Conservation (phyloP, 2,797 vertebrate genomes). For the Dallia pectoralis region DNA sequence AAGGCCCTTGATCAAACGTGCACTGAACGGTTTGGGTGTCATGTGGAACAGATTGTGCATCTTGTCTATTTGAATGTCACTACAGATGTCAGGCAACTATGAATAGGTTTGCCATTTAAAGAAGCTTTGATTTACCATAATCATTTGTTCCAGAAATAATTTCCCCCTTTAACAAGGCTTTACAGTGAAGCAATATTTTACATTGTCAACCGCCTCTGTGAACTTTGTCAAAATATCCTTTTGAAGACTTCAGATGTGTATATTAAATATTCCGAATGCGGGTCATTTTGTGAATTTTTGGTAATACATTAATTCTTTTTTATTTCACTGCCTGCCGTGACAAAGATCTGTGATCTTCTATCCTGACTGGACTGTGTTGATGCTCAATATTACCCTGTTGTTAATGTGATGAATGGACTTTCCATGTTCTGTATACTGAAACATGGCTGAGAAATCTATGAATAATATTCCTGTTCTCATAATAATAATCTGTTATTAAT, state of each 20-base stretch:
- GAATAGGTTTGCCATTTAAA: no score
- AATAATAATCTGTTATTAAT: constrained; percentile 29
- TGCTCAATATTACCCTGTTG: constrained; percentile 50
- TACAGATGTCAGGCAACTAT: no score
- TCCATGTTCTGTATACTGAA: constrained; percentile 62
- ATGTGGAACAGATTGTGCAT: no score
- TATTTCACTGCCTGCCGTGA: constrained; percentile 76
- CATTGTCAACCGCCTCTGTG: constrained; percentile 45
- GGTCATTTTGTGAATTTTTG: constrained; percentile 79
- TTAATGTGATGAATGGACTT: constrained; percentile 55
- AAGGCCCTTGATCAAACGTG: no score
- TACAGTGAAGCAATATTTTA: constrained; percentile 70
- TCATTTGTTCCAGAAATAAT: constrained; percentile 8
- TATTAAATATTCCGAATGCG: constrained; percentile 76
- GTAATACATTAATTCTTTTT: constrained; percentile 68
- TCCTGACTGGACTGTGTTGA: constrained; percentile 65
- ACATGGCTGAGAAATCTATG: constrained; percentile 54
- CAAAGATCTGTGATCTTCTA: constrained; percentile 71
- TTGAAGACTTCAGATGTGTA: constrained; percentile 64
- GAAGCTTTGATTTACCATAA: not conserved
- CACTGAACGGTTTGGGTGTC: no score
- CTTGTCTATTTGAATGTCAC: no score
- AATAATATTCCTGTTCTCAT: constrained; percentile 33
- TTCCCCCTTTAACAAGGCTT: constrained; percentile 34
- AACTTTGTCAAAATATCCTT: constrained; percentile 64